These are phyloP conservation scores for Sebastes cheni DNA, from an alignment of 2,797 vertebrate genomes.

Conservation along the genomic window DNA sequence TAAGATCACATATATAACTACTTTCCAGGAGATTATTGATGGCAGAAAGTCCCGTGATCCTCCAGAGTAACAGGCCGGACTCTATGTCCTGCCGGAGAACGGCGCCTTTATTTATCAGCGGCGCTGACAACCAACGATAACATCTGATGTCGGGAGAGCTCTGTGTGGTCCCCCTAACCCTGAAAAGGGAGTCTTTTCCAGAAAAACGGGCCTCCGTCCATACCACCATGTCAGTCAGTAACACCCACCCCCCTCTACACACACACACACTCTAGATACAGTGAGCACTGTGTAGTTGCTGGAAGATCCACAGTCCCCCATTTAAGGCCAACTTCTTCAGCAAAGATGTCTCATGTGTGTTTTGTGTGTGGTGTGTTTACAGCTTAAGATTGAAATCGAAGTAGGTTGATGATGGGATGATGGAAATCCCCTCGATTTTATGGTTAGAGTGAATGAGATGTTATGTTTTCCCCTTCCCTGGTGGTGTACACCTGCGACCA, in stretches of 20 bases:
- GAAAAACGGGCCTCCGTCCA: slow-evolving; percentile 51
- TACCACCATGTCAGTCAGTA: slow-evolving; percentile 61
- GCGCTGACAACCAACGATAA: slow-evolving; percentile 58
- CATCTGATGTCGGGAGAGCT: slow-evolving; percentile 63
- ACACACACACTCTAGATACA: slow-evolving; percentile 29
- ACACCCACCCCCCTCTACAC: not conserved
- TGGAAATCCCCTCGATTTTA: slow-evolving; percentile 67
- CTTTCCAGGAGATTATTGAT: not conserved
- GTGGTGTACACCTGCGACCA: not conserved
- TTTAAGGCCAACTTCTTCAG: slow-evolving; percentile 30
- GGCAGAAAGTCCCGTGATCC: not conserved
- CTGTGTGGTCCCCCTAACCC: slow-evolving; percentile 66
- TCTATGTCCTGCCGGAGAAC: slow-evolving; percentile 8
- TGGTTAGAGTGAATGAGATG: slow-evolving; percentile 53
- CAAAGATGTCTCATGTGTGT: slow-evolving; percentile 7
- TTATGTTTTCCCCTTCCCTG: slow-evolving; percentile 54
- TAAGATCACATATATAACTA: not conserved
- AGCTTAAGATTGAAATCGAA: slow-evolving; percentile 45
- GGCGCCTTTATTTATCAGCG: slow-evolving; percentile 33
- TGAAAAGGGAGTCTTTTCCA: slow-evolving; percentile 48
- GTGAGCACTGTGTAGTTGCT: slow-evolving; percentile 49
- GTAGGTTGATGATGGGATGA: slow-evolving; percentile 55
- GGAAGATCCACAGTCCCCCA: slow-evolving; percentile 38
- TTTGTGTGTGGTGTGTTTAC: slow-evolving; percentile 27
- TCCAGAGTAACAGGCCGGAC: not conserved